Base-by-base conservation (phyloP, 1,140 invertebrate species). In the Heliconius eleuchia region DNA sequence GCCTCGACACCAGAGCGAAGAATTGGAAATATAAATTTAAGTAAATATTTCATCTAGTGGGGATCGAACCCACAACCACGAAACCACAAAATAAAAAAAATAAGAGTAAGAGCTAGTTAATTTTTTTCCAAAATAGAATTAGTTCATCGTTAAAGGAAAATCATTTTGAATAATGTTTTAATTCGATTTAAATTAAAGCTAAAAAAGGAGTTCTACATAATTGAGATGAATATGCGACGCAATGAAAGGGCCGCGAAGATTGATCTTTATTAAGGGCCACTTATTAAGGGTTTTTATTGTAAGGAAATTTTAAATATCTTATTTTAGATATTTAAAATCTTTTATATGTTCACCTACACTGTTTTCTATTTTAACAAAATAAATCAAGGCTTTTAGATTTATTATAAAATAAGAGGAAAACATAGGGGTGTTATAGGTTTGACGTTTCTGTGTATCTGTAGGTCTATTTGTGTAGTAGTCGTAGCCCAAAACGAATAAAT, bases 161-260 rank as follows among this genome's bases (percentile, higher is more conserved):
- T 2, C 9, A 66, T 66, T 60, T 66, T 13, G 27, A 30, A 30
- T 30, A 66, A 30, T 16, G 27, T 30, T 30, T 66, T 66, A 66
- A 66, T 66, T 66, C 60, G 27, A 66, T 66, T 66, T 66, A 6
- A 27, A 30, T 1, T 3, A 30, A 23, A 30, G 60, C 4, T 30
- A 30, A 66, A 66, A 57, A 30, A 66, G 27, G 27, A 30, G 23
- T 30, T 66, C 23, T 30, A 30, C 27, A 5, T 66, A 66, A 66
- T 66, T 66, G 60, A 66, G 60, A 66, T 66, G 60, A 66, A 66
- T 66, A 66, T 66, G 9, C 27, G 4, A 66, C 60, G 60, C 60
- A 27, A 66, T 66, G 30, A 30, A 66, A 30, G 23, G 3, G 60
- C 3, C 23, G 27, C 27, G 27, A 23, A 57, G 55, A 66, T n/a